Conservation (phyloP, 2,113 vertebrate genomes). For the Menura novaehollandiae region DNA sequence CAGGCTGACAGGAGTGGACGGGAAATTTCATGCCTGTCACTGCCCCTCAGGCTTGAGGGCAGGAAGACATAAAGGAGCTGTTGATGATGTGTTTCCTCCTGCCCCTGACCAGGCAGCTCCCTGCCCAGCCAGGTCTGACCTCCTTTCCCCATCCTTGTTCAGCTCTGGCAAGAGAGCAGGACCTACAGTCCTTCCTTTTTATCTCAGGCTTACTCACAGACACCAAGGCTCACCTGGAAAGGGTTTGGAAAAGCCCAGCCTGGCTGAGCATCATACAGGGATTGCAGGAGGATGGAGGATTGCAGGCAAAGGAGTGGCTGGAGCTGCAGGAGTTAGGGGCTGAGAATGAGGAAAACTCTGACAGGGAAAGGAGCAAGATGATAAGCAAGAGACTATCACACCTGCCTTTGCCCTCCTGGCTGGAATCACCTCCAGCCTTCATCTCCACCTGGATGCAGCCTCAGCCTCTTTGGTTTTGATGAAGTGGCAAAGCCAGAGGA, state of each 20-base stretch:
- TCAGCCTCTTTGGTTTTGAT: not conserved
- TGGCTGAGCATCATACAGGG: not conserved
- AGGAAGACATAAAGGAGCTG: not conserved
- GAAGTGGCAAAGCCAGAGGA: not conserved
- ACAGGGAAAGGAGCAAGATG: not conserved
- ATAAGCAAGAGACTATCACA: not conserved
- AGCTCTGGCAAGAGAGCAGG: not conserved
- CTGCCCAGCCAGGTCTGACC: not conserved
- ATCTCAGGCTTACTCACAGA: not conserved
- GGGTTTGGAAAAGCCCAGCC: not conserved
- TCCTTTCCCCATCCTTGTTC: rapidly evolving
- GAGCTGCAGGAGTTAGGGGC: not conserved
- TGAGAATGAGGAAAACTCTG: not conserved
- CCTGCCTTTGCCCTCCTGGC: not conserved
- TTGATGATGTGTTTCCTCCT: rapidly evolving
- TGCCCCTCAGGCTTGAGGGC: not conserved
- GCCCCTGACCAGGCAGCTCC: not conserved
- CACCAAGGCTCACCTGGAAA: not conserved
- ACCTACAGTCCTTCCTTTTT: not conserved
- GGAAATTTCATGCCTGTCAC: not conserved
- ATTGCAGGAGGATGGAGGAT: not conserved
- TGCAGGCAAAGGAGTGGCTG: not conserved
- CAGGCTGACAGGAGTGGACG: not conserved
- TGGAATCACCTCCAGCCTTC: not conserved
- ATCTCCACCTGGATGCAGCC: not conserved